Evolutionary conservation across 2,797 vertebrate species (phyloP), one percentile per base, ranked within the genome.

Genomic region (Megalops cyprinoides): DNA sequence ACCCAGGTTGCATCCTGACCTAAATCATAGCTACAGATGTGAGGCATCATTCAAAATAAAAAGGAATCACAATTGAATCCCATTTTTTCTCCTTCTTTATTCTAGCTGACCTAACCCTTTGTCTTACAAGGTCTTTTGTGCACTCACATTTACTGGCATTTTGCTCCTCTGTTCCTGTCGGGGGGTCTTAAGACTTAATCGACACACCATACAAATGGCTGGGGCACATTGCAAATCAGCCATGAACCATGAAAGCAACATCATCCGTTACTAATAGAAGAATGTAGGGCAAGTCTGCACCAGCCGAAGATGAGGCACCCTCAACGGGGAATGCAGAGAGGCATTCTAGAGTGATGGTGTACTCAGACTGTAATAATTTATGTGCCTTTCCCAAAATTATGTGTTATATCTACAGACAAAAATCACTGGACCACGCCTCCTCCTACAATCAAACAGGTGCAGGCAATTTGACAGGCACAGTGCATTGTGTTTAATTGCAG

Each of bases 241-340:
- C 60, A 9, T 65, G 31, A 31, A 37, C n/a, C 60, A 65, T 34
- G 25, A 34, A 65, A 31, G 60, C 60, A 34, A 31, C 60, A 14
- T 18, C 60, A 65, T 34, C 60, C 60, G 60, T 34, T 65, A 65
- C 28, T 65, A 65, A 65, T n/a, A 34, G 60, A 65, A 7, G 60
- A 65, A 65, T 65, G 60, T 65, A 65, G 60, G 60, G 28, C 60
- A 65, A 34, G 60, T 31, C 31, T 0, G 7, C 10, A 31, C 28
- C 60, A 65, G 60, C 14, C 1, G 60, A 34, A 34, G 4, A 12
- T 25, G 28, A 9, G 28, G 60, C 28, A 7, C 10, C 6, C 0
- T 25, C 58, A 25, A 18, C 58, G 10, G 6, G 25, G 6, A 31
- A 14, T 12, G 0, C 28, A 0, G 10, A 34, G 28, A 34, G 60